Base-by-base conservation (phyloP, 2,113 vertebrate species). In the Phocoena sinus region DNA sequence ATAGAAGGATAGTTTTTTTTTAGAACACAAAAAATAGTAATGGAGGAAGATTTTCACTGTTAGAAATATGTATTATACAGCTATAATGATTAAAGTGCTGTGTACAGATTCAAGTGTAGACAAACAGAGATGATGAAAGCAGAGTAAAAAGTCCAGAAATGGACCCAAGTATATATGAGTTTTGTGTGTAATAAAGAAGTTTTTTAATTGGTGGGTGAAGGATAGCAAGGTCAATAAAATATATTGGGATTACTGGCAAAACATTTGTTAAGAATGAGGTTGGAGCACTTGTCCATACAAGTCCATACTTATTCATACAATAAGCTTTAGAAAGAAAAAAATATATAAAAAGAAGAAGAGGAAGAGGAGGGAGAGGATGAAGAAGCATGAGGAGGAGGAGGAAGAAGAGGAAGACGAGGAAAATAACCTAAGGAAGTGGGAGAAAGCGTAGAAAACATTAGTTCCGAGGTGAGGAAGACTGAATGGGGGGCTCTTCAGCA, bases 271-370 rank as follows among this genome's bases (percentile, higher is more conserved):
- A 90, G 41, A 87, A 44, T 84, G 62, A 91, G 33, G 3, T 33
- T 74, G 25, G 23, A 56, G 80, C n/a, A 33, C 14, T 87, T 89
- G 15, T 84, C 62, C 38, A 38, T 38, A 38, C 38, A 38, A 38
- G 38, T 38, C 38, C 38, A 38, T 38, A 38, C 38, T 38, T 38
- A 65, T 58, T 73, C 12, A 70, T 31, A 26, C 31, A 77, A 31
- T n/a, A 92, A 65, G n/a, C 7, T 80, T 96, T 88, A 47, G 25
- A 84, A 63, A 56, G 21, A 70, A 90, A 94, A 90, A 94, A 76
- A 20, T 3, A 26, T 67, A 25, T 38, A 47, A 81, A 89, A 76
- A 53, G 33, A 13, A 20, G 41, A 63, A 65, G 25, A 94, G 70
- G 23, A 65, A 63, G 15, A 33, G 73, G 50, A 63, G 20, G 25